These are phyloP conservation scores for Cerastis rubricosa DNA, from an alignment of 2,888 invertebrate genomes.

Conservation along the genomic window DNA sequence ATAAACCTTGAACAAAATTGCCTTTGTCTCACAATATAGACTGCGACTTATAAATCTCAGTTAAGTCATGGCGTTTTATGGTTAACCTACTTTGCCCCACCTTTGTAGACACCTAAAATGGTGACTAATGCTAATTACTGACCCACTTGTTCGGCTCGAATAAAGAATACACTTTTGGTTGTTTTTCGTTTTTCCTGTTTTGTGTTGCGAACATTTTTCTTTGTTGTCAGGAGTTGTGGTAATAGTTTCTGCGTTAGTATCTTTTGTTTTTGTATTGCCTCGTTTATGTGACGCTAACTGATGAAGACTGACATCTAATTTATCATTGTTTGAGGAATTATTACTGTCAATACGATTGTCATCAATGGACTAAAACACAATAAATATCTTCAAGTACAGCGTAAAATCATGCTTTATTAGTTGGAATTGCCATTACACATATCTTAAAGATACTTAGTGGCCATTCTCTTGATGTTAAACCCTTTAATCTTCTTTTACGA, in stretches of 20 bases:
- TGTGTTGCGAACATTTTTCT: slow-evolving; percentile 25
- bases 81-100: slow-evolving; percentile 68
- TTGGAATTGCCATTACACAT: slow-evolving; percentile 10
- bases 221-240: slow-evolving; percentile 33
- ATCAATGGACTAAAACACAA: neutral
- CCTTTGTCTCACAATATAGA: slow-evolving; percentile 63
- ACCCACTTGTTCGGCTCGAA: slow-evolving; percentile 58
- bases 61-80: slow-evolving; percentile 65
- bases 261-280: slow-evolving; percentile 31
- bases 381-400: neutral
- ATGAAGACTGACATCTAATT: neutral
- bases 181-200: slow-evolving; percentile 46
- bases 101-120: slow-evolving; percentile 66
- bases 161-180: slow-evolving; percentile 51
- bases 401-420: neutral
- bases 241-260: slow-evolving; percentile 21
- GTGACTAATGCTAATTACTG: slow-evolving; percentile 67
- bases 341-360: neutral
- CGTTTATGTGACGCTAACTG: slow-evolving; percentile 15
- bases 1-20: slow-evolving; percentile 65
- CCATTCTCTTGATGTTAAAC: slow-evolving; percentile 34
- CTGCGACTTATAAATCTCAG: slow-evolving; percentile 65
- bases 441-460: slow-evolving; percentile 17
- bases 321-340: neutral
- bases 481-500: slow-evolving; percentile 52